Evolutionary conservation across 2,797 vertebrate species (phyloP), one percentile per base, ranked within the genome.

Genomic region (Spondyliosoma cantharus): DNA sequence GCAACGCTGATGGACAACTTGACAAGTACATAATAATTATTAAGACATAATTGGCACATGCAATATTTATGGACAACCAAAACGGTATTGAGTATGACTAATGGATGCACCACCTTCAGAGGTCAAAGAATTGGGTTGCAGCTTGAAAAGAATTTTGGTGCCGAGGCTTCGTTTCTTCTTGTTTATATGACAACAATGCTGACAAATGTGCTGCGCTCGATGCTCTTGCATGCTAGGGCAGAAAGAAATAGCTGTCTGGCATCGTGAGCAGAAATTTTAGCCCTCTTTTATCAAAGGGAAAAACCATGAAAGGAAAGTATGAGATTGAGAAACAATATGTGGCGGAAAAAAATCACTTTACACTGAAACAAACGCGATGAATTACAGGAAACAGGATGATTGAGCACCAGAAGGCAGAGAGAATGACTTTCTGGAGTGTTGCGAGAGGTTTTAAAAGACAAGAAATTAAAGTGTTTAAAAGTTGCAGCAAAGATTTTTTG

Each of bases 41-140:
- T 0, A 46, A 65, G 48, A 77, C 56, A 70, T 68, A 61, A 53
- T 71, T 54, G 45, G 27, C 3, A 66, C 32, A 49, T 37, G 46
- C 3, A n/a, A 29, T 37, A 71, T 24, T 86, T 77, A 84, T 67
- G 52, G 74, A 67, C 66, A 78, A 50, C 27, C 25, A 62, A 64
- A 64, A 65, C 58, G 64, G 12, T 45, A 59, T 3, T 3, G 16
- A 29, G 24, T 22, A 43, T 75, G 67, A 73, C 52, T 63, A 61
- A 83, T 49, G 49, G 17, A 57, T 59, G 46, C 19, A 59, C 19
- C 24, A 61, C 42, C 17, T 58, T 63, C n/a, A 29, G 19, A 83
- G 73, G 82, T 78, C 50, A 82, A 46, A 82, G 50, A 74, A 57
- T 82, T 72, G 16, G 64, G 72, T 80, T 85, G 43, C 63, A 73